Conservation (phyloP, 2,797 vertebrate genomes). For the Mionectes olivaceus region DNA sequence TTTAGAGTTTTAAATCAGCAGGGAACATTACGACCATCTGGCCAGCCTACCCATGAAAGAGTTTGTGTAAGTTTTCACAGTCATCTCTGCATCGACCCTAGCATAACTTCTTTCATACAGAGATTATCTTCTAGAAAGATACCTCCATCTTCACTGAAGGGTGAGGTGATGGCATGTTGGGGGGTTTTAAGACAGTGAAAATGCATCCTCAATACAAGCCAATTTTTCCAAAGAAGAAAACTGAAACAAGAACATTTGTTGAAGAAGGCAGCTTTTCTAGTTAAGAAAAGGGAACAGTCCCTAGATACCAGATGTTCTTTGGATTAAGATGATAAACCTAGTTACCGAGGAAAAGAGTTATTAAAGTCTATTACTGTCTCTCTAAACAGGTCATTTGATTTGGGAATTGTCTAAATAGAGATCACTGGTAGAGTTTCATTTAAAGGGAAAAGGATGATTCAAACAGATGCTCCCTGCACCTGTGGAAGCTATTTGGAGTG, state of each 20-base stretch:
- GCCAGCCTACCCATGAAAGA: background rate
- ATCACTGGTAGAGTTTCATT: background rate
- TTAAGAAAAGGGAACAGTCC: background rate
- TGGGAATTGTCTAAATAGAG: constrained; percentile 24
- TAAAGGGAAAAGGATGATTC: constrained; percentile 21
- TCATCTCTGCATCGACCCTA: fast-evolving
- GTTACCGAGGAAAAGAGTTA: background rate
- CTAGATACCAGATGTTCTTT: background rate
- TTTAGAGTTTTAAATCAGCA: background rate
- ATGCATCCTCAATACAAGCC: background rate
- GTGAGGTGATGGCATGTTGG: background rate
- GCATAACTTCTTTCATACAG: background rate
- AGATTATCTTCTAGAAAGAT: background rate
- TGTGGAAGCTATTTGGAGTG: constrained; percentile 43
- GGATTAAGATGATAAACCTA: background rate
- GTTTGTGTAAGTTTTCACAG: background rate
- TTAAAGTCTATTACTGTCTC: background rate
- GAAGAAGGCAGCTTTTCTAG: background rate
- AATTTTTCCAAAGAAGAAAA: background rate
- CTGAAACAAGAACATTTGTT: background rate
- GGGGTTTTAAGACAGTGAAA: background rate
- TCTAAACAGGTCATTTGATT: constrained; percentile 49
- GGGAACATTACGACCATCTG: fast-evolving
- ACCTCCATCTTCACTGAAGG: background rate
- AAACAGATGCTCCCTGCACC: constrained; percentile 56